A percentile compares a stretch with the other conserved stretches of the same genome.
phyloP scores from a whole-genome alignment of 1,140 invertebrate genomes.

The Cyphomyrmex costatus region DNA sequence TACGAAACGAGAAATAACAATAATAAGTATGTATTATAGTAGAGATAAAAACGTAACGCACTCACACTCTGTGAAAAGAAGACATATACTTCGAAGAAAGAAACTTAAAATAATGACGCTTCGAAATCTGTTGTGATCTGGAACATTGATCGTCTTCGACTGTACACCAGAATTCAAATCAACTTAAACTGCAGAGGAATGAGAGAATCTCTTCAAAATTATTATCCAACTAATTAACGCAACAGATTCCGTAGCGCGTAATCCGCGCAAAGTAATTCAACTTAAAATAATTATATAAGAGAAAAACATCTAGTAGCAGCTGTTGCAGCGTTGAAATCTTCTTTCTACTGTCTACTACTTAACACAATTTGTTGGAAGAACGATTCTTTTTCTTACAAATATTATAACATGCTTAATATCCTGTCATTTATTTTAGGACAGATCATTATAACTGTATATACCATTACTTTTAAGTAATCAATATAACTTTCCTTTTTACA shows the following conservation, averaged over 20 bases:
- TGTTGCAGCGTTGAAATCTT: slow-evolving; percentile 36
- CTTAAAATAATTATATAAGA: slow-evolving; percentile 36
- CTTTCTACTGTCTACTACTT: slow-evolving; percentile 45
- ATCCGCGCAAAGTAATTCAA: slow-evolving; percentile 59
- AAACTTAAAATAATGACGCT: slow-evolving; percentile 63
- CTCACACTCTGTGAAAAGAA: slow-evolving; percentile 80
- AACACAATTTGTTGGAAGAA: slow-evolving; percentile 63
- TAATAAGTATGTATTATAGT: slow-evolving; percentile 87
- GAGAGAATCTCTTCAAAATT: not conserved
- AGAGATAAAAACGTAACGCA: slow-evolving; percentile 75
- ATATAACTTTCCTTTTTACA: not conserved
- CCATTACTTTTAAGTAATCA: not conserved
- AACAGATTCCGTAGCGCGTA: slow-evolving; percentile 68
- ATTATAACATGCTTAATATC: slow-evolving; percentile 3
- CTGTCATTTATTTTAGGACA: not conserved
- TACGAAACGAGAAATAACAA: slow-evolving; percentile 78
- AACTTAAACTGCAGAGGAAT: not conserved
- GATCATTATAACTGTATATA: not conserved
- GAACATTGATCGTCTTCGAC: not conserved
- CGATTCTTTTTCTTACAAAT: slow-evolving; percentile 66
- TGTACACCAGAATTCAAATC: not conserved
- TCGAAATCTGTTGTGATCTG: slow-evolving; percentile 66
- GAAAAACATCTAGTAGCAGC: slow-evolving; percentile 60
- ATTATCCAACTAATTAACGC: not conserved
- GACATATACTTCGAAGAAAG: slow-evolving; percentile 57